Evolutionary conservation across 2,888 invertebrate species (phyloP).

Genomic region (Sialis fuliginosa): DNA sequence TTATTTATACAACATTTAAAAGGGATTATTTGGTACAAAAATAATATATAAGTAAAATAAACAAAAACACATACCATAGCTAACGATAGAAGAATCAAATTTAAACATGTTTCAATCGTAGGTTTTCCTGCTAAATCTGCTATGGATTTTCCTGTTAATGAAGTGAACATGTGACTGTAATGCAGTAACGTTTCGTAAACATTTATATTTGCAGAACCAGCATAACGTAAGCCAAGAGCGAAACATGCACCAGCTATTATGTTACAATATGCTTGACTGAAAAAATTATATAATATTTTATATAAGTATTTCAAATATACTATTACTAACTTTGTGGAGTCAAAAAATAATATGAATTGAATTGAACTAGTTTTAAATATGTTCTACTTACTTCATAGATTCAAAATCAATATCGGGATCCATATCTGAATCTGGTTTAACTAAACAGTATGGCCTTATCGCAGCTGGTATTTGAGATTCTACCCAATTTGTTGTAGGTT

Average conservation of each 20-base stretch:
- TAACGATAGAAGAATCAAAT: constrained; percentile 62
- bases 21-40: not conserved
- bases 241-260: constrained; percentile 90
- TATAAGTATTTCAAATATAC: too few relatives aligned
- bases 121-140: constrained; percentile 80
- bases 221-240: constrained; percentile 82
- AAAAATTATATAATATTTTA: constrained; percentile 12
- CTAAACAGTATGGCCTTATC: constrained; percentile 60
- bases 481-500: constrained; percentile 70
- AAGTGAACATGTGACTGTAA: constrained; percentile 50
- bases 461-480: constrained; percentile 62
- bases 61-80: constrained; percentile 47
- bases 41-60: not conserved
- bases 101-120: constrained; percentile 77
- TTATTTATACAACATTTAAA: not conserved
- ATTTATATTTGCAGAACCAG: constrained; percentile 70
- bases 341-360: constrained; percentile 10
- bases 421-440: constrained; percentile 44
- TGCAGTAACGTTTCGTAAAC: constrained; percentile 65
- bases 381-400: constrained; percentile 64
- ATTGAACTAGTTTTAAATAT: constrained; percentile 6
- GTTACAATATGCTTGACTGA: constrained; percentile 89
- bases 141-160: constrained; percentile 47
- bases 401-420: constrained; percentile 64
- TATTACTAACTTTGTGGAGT: too few relatives aligned